These are phyloP conservation scores for Zaprionus gabonicus DNA, from an alignment of 1,140 invertebrate genomes.

Conservation along the genomic window DNA sequence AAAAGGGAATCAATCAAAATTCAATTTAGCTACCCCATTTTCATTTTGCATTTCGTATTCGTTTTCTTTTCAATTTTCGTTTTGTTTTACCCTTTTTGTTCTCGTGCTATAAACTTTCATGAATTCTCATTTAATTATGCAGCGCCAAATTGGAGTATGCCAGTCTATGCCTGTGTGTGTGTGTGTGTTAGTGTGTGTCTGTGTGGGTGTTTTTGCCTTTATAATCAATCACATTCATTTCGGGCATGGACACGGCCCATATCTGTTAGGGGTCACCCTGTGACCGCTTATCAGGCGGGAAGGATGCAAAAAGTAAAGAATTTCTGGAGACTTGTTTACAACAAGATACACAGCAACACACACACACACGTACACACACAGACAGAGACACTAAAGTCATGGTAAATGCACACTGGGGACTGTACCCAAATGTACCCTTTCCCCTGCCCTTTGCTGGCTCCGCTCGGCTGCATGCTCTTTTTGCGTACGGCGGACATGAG, in stretches of 20 bases:
- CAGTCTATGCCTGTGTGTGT: neutral
- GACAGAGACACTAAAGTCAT: conserved; percentile 34
- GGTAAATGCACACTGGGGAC: conserved; percentile 75
- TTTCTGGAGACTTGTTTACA: conserved; percentile 20
- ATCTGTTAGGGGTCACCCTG: neutral
- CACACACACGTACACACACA: neutral
- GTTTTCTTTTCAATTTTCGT: neutral
- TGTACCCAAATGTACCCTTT: neutral
- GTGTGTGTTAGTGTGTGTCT: neutral
- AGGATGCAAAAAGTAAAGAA: conserved; percentile 29
- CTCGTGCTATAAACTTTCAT: conserved; percentile 15
- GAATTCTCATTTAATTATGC: conserved; percentile 67
- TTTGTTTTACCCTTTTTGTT: neutral
- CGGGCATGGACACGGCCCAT: neutral
- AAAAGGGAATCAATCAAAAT: conserved; percentile 64
- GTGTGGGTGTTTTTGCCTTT: neutral
- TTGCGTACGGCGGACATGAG: conserved; percentile 76
- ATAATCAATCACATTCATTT: conserved; percentile 61
- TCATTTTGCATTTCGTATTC: neutral
- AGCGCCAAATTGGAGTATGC: conserved; percentile 60
- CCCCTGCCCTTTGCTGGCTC: neutral
- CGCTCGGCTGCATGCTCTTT: conserved; percentile 56
- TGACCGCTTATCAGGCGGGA: conserved; percentile 43
- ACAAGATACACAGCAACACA: neutral
- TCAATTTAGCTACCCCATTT: conserved; percentile 45